Evolutionary conservation across 2,888 invertebrate genomes (phyloP).

Genomic region (Vesta saturnalis): DNA sequence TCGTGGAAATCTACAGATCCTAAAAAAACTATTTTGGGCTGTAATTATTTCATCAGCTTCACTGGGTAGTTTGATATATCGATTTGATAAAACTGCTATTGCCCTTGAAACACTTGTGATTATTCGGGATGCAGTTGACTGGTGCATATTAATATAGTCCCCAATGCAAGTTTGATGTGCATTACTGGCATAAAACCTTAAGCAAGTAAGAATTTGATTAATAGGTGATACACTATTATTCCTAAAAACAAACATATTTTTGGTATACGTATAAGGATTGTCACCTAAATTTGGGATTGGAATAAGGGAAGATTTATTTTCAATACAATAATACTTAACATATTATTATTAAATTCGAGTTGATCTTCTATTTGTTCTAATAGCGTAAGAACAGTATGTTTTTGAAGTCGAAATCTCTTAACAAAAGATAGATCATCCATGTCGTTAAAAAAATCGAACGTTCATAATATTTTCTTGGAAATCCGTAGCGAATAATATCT

Average conservation of each 20-base stretch:
- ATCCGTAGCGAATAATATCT: background rate
- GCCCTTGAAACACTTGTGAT: conserved; percentile 23
- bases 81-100: background rate
- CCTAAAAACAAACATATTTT: background rate
- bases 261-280: background rate
- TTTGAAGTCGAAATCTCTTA: background rate
- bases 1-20: conserved; percentile 16
- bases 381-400: background rate
- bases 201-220: conserved; percentile 24
- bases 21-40: background rate
- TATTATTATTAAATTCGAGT: conserved; percentile 5
- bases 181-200: conserved; percentile 30
- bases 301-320: too few species aligned
- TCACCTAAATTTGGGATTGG: too few species aligned
- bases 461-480: conserved; percentile 2
- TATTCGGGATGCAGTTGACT: conserved; percentile 32
- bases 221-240: conserved; percentile 16
- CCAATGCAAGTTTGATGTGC: conserved; percentile 27
- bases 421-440: background rate
- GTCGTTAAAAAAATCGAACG: background rate
- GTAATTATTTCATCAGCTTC: background rate
- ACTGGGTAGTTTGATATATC: background rate
- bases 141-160: conserved; percentile 30
- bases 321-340: too few species aligned
- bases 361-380: background rate